Evolutionary conservation across 2,113 vertebrate species (phyloP), one percentile per base, ranked within the genome.

Genomic region (Spea bombifrons): DNA sequence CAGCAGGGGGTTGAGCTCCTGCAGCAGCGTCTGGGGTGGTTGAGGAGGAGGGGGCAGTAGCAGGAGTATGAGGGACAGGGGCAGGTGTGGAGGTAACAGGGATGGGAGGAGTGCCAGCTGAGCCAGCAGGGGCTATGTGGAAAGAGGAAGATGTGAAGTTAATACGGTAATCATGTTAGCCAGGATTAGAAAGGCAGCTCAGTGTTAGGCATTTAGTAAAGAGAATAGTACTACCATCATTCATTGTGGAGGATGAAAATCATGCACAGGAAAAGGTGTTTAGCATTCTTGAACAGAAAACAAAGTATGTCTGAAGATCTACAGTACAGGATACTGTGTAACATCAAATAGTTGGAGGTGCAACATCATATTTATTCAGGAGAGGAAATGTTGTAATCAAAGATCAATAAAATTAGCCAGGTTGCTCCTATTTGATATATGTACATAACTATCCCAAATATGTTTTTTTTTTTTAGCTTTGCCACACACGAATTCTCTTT

Each of bases 1-100:
- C 94, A 86, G 95, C 92, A 84, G 94, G 94, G 87, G 87, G 87
- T 82, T 91, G 92, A 88, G 90, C 90, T 86, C 95, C 96, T 89
- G 93, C 87, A 86, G 90, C 84, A 69, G 89, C 88, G 83, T 92
- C 92, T 86, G 91, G 90, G 63, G 94, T 89, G 88, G 94, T 89
- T 90, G 92, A 90, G 87, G 84, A 84, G 0, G 94, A 88, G 84
- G 92, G 85, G 68, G 86, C 89, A 81, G 89, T 12, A 82, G 89
- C 91, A 89, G 91, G 90, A 86, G 85, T 84, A 82, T 87, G 88
- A 89, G 92, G 88, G 86, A 87, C 12, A 6, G 92, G 88, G 84
- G 86, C 89, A 87, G 92, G 78, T 82, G 89, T 87, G 82, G 92
- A 87, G 85, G 92, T 85, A 84, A 90, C 87, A 89, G 93, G 92